phyloP scores from a whole-genome alignment of 2,113 vertebrate genomes.

The Hippoglossus stenolepis region DNA sequence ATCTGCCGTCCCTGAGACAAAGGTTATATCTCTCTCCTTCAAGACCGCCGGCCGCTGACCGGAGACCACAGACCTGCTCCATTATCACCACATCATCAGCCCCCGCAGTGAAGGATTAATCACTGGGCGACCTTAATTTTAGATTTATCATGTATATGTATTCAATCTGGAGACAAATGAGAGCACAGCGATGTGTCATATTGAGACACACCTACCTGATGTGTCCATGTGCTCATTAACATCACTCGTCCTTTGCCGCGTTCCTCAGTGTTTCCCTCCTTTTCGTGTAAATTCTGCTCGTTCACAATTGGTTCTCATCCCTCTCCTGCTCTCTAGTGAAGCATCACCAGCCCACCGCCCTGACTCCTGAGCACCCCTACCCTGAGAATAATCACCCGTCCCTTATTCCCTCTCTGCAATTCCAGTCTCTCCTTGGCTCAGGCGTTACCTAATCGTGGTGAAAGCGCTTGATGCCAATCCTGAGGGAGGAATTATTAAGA shows the following conservation, averaged over 20 bases:
- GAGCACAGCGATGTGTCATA: neutral
- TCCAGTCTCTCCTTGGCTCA: constrained; percentile 34
- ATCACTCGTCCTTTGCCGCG: neutral
- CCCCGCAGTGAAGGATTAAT: constrained; percentile 45
- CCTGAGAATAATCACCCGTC: constrained; percentile 62
- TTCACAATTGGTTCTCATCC: constrained; percentile 23
- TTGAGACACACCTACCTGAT: constrained; percentile 1
- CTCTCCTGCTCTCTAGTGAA: constrained; percentile 6
- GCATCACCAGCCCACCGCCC: constrained; percentile 26
- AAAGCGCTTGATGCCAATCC: constrained; percentile 39
- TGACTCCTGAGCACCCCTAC: constrained; percentile 41
- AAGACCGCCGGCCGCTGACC: constrained; percentile 52
- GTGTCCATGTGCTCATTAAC: constrained; percentile 18
- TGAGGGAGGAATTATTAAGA: constrained; percentile 35
- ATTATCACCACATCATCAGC: constrained; percentile 63
- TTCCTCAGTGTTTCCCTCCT: constrained; percentile 21
- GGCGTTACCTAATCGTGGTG: constrained; percentile 43
- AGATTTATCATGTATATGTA: constrained; percentile 33
- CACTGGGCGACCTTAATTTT: constrained; percentile 46
- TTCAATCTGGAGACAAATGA: constrained; percentile 27
- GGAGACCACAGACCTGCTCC: constrained; percentile 44
- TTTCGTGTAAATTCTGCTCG: constrained; percentile 13
- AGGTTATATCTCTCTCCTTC: constrained; percentile 79
- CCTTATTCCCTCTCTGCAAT: constrained; percentile 36
- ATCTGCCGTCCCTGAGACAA: constrained; percentile 81